Evolutionary conservation across 2,797 vertebrate genomes (phyloP), one percentile per base, ranked within the genome.

Genomic region (Dipus sagitta): DNA sequence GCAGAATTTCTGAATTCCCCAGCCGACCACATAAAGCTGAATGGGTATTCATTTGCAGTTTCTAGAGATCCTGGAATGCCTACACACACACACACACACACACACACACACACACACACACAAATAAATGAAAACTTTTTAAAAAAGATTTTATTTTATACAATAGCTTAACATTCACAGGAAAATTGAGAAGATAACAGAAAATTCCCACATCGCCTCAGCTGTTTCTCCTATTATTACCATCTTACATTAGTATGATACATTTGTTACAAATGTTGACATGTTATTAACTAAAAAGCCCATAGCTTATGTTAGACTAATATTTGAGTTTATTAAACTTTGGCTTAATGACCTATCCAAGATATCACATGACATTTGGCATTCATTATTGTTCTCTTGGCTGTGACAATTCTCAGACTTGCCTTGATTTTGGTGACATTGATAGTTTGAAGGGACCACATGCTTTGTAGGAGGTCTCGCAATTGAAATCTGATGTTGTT

Each of bases 401-500:
- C 47, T 32, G 10, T 62, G 9, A 90, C 30, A 79, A 21, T 58
- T 86, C 52, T 47, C 47, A 82, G 32, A 32, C 42, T 65, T 87
- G 30, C n/a, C 34, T 77, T 91, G 65, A 34, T 83, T 78, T 74
- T 83, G 85, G 77, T 70, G 58, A 62, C 34, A 8, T 58, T 82
- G 65, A 34, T 20, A 86, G 4, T 68, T 94, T 54, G 58, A 21
- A 82, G 38, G 30, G 71, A 23, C 30, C 47, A 82, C 20, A 9
- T 65, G 47, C 88, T 80, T 68, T 32, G 52, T 75, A 68, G 62
- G 70, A 58, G 86, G 84, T 70, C 24, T 21, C 64, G 65, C 70
- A 62, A 28, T 0, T 95, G 75, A 32, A 88, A 88, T 88, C 79
- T 65, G 52, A 60, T 89, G 5, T 74, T 88, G 94, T 88, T 64